These are phyloP conservation scores for Drosophila leonis DNA, from an alignment of 2,888 invertebrate species.

Conservation along the genomic window DNA sequence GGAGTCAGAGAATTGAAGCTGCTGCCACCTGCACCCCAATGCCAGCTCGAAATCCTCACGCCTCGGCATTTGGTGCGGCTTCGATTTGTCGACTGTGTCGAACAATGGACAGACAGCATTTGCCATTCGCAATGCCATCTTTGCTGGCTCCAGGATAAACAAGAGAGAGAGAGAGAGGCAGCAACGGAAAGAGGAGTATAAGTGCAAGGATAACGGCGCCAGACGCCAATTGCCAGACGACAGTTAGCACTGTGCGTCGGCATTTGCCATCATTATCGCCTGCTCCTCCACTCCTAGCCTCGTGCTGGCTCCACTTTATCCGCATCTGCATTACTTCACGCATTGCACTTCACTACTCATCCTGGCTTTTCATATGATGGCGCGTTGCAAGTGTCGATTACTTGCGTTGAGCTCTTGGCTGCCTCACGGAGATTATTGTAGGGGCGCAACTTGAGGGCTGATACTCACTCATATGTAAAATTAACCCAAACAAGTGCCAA, in stretches of 20 bases:
- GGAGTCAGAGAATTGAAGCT: neutral
- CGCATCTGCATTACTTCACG: constrained; percentile 37
- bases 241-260: constrained; percentile 41
- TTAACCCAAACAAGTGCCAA: constrained; percentile 47
- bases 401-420: constrained; percentile 47
- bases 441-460: neutral
- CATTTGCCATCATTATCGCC: constrained; percentile 27
- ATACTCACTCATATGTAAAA: constrained; percentile 47
- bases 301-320: neutral
- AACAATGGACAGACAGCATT: constrained; percentile 17
- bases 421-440: constrained; percentile 18
- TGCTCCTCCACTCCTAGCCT: too few species aligned
- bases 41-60: constrained; percentile 2
- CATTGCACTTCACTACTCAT: constrained; percentile 30
- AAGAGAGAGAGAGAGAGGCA: neutral
- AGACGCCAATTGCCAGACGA: constrained; percentile 50
- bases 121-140: constrained; percentile 23
- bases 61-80: constrained; percentile 39
- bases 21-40: constrained; percentile 26
- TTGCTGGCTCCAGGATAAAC: constrained; percentile 11
- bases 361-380: constrained; percentile 18
- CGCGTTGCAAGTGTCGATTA: constrained; percentile 47
- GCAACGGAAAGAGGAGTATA: neutral
- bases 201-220: constrained; percentile 26
- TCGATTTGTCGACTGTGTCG: constrained; percentile 55